phyloP scores from a whole-genome alignment of 2,888 invertebrate genomes.

The Parnassius apollo region DNA sequence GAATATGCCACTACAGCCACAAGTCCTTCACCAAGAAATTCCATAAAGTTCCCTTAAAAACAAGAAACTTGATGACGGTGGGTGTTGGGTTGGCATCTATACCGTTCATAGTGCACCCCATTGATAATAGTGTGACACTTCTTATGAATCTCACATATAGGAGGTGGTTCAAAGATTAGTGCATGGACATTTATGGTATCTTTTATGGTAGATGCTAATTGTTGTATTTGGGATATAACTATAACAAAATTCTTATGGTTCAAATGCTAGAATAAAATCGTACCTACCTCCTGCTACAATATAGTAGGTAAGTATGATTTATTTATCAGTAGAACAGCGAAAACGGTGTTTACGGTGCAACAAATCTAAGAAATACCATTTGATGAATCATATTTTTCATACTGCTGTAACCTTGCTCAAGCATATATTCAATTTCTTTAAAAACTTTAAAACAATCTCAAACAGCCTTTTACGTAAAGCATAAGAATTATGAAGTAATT shows the following conservation, averaged over 20 bases:
- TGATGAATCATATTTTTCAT: no score
- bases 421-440: no score
- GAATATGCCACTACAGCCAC: slow-evolving; percentile 83
- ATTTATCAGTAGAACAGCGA: no score
- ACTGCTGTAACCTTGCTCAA: no score
- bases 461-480: no score
- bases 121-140: slow-evolving; percentile 89
- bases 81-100: slow-evolving; percentile 90
- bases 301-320: no score
- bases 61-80: slow-evolving; percentile 82
- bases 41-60: slow-evolving; percentile 53
- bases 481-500: no score
- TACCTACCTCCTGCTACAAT: background rate
- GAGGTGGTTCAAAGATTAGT: slow-evolving; percentile 42
- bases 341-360: no score
- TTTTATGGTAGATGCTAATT: background rate
- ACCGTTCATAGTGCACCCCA: slow-evolving; percentile 95
- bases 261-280: no score
- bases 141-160: slow-evolving; percentile 87
- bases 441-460: no score
- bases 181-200: background rate
- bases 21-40: slow-evolving; percentile 53
- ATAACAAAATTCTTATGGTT: background rate
- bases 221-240: background rate
- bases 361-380: no score